Percentiles rank a stretch among this genome's conserved stretches.
These are phyloP conservation scores for Meleagris gallopavo DNA, from an alignment of 2,113 vertebrate species.

Conservation along the genomic window DNA sequence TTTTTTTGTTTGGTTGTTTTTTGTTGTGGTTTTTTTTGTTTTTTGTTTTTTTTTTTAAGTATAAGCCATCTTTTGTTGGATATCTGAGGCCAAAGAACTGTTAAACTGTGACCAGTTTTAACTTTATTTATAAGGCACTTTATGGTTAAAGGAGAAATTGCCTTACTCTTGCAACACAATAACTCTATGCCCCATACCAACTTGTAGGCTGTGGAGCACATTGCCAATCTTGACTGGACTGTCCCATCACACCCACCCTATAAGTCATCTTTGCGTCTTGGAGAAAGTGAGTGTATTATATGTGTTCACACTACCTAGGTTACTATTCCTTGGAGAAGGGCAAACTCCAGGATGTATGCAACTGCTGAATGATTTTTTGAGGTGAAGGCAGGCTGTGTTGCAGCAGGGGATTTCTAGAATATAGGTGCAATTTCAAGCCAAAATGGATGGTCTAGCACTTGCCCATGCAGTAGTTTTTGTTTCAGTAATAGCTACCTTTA, in stretches of 20 bases:
- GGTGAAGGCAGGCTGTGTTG: neutral
- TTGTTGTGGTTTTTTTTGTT: neutral
- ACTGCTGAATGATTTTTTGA: neutral
- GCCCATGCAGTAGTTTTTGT: constrained; percentile 26
- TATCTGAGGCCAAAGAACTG: neutral
- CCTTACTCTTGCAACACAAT: neutral
- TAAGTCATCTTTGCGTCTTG: accelerated
- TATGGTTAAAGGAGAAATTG: constrained; percentile 10
- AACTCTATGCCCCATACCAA: too few species aligned
- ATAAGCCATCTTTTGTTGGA: neutral
- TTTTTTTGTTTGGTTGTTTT: neutral
- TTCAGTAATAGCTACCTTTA: constrained; percentile 24
- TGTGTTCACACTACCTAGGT: accelerated
- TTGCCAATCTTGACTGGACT: too few species aligned
- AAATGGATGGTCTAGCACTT: neutral
- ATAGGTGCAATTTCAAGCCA: neutral
- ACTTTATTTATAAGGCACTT: neutral
- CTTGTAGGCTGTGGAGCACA: too few species aligned
- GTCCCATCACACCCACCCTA: too few species aligned
- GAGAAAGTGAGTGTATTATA: accelerated
- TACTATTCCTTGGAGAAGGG: neutral
- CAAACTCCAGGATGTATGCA: neutral
- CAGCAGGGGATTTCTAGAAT: neutral
- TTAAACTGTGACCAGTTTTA: neutral
- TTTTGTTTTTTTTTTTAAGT: neutral